Base-by-base conservation (phyloP, 2,888 invertebrate species). In the Cheilosia vulpina region DNA sequence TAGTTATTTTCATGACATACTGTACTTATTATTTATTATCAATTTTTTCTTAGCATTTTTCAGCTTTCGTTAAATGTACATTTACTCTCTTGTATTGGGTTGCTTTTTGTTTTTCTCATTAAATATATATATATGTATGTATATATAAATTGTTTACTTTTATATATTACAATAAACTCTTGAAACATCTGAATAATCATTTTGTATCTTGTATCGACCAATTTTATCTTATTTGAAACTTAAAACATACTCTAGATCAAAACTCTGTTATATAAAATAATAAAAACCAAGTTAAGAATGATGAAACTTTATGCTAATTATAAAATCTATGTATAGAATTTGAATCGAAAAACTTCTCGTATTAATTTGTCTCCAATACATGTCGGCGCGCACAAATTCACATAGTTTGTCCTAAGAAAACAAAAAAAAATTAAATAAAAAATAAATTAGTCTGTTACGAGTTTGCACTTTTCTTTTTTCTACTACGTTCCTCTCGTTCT, bases 21-120 rank as follows among this genome's bases (percentile, higher is more conserved):
- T 65, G 57, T 75, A 71, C 81, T 82, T 82, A 82, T 82, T 77
- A 82, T 82, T 82, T 82, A 82, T 82, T 82, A 82, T 78, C 72
- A 73, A 75, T 75, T 58, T 34, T 6, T 31, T 58, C n/a, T 4
- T 78, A 66, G 78, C 78, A 62, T 58, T 83, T 75, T 63, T 58
- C 63, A 69, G 77, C 77, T 78, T 78, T 78, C 73, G 66, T 78
- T 83, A 66, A 82, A 82, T 82, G 71, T 82, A 82, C 82, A 82
- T 71, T 69, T 63, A 69, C 38, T 69, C 50, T 76, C 50, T 53
- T 58, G 43, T 57, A 34, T 81, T n/a, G 17, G 45, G 5, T 69
- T 53, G 27, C 19, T 66, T 65, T 52, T n/a, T 27, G 38, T 19
- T 57, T 57, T 31, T 72, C n/a, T 19, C 21, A 58, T 27, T 47